phyloP scores from a whole-genome alignment of 2,113 vertebrate genomes.

The Condylura cristata region DNA sequence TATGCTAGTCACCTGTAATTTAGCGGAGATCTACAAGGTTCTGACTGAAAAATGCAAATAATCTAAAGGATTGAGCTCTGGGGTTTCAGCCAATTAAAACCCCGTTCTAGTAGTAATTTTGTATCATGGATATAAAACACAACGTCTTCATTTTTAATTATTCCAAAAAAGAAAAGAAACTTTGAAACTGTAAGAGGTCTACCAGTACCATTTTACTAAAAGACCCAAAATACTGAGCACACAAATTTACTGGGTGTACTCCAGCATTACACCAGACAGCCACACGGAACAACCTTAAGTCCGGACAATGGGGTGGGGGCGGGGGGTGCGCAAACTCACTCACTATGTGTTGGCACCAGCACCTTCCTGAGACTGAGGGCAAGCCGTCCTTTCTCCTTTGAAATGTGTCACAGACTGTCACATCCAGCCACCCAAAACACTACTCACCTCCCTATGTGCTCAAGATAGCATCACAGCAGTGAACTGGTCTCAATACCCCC shows the following conservation, averaged over 20 bases:
- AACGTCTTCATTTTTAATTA: conserved; percentile 20
- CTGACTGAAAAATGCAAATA: conserved; percentile 17
- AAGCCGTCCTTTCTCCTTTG: neutral
- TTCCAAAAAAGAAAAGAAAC: neutral
- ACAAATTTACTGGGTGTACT: neutral
- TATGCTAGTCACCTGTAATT: conserved; percentile 25
- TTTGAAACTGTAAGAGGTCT: neutral
- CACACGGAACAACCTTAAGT: neutral
- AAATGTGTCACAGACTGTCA: neutral
- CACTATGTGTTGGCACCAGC: neutral
- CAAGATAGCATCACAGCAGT: neutral
- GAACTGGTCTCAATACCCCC: neutral
- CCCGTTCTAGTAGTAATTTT: neutral
- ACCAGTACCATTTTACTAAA: neutral
- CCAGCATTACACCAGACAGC: neutral
- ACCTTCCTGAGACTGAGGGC: neutral
- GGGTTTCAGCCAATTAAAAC: neutral
- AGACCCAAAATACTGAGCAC: neutral
- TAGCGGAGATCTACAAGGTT: neutral
- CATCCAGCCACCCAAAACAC: neutral
- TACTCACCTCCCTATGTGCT: neutral
- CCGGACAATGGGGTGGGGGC: no score
- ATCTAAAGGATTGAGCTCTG: conserved; percentile 38
- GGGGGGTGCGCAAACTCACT: no score
- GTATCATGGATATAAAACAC: neutral